Percentiles rank a stretch among this genome's conserved stretches.
phyloP scores from a whole-genome alignment of 2,888 invertebrate genomes.

The Brenthis hecate region DNA sequence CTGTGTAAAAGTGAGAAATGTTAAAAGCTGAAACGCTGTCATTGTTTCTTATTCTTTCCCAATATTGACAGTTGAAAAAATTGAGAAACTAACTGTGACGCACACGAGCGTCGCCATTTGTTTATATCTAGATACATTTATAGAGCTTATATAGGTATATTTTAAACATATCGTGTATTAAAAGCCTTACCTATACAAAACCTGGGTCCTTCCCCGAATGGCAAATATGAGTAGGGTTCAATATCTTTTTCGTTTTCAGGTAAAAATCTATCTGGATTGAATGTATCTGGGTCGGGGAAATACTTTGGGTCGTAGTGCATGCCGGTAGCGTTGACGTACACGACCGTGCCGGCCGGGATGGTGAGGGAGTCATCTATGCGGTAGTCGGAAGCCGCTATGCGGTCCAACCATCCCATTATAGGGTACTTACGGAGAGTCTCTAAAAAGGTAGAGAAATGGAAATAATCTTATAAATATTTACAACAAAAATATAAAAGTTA shows the following conservation, averaged over 20 bases:
- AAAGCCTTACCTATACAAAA: conserved; percentile 78
- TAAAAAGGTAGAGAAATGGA: conserved; percentile 22
- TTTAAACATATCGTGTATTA: background rate
- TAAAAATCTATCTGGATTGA: conserved; percentile 80
- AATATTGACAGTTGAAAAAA: too few species aligned
- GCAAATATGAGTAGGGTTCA: conserved; percentile 61
- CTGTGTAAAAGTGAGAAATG: too few species aligned
- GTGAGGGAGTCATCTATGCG: conserved; percentile 44
- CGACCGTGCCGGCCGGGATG: conserved; percentile 44
- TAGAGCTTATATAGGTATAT: too few species aligned
- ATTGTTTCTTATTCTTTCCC: too few species aligned
- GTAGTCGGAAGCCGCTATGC: conserved; percentile 42
- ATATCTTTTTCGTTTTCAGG: conserved; percentile 76
- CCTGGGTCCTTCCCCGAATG: conserved; percentile 83
- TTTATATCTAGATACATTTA: too few species aligned
- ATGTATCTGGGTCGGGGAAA: conserved; percentile 77
- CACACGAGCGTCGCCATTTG: too few species aligned
- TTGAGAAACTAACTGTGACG: too few species aligned
- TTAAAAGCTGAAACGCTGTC: too few species aligned
- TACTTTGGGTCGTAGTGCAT: conserved; percentile 67
- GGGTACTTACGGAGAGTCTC: conserved; percentile 45
- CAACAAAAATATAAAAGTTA: background rate
- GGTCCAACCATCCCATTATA: conserved; percentile 47
- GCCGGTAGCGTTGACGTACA: conserved; percentile 54
- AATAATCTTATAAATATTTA: too few species aligned